Conservation (phyloP, 2,888 invertebrate genomes). For the Morinoia aosen region DNA sequence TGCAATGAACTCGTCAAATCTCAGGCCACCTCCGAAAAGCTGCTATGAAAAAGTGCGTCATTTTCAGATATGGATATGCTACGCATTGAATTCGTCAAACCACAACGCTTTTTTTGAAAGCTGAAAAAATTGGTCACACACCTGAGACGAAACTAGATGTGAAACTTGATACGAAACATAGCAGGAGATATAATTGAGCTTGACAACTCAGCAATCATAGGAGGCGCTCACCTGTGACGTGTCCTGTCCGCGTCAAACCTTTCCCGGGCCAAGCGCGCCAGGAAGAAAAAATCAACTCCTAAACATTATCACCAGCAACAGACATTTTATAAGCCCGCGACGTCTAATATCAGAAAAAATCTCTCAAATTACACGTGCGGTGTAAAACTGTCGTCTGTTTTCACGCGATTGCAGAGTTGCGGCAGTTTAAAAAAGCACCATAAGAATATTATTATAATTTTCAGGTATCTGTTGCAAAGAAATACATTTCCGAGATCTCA, state of each 20-base stretch:
- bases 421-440: not conserved
- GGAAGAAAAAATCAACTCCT: not conserved
- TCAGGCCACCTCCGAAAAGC: not conserved
- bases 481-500: not conserved
- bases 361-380: not conserved
- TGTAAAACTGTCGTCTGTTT: not conserved
- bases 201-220: not conserved
- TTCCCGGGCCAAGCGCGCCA: not conserved
- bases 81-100: not conserved
- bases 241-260: not conserved
- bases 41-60: too few relatives aligned
- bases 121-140: not conserved
- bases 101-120: not conserved
- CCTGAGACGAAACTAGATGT: too few relatives aligned
- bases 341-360: not conserved
- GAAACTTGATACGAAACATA: not conserved
- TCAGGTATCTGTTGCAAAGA: not conserved
- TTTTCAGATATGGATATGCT: too few relatives aligned
- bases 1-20: too few relatives aligned
- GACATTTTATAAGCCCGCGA: not conserved
- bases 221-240: not conserved
- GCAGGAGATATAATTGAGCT: not conserved
- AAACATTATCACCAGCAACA: not conserved
- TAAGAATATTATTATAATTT: not conserved
- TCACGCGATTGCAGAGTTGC: not conserved